Percentiles rank a stretch among this genome's conserved stretches.
Conservation (phyloP, 1,140 invertebrate species). For the Rhagoletis pomonella region DNA sequence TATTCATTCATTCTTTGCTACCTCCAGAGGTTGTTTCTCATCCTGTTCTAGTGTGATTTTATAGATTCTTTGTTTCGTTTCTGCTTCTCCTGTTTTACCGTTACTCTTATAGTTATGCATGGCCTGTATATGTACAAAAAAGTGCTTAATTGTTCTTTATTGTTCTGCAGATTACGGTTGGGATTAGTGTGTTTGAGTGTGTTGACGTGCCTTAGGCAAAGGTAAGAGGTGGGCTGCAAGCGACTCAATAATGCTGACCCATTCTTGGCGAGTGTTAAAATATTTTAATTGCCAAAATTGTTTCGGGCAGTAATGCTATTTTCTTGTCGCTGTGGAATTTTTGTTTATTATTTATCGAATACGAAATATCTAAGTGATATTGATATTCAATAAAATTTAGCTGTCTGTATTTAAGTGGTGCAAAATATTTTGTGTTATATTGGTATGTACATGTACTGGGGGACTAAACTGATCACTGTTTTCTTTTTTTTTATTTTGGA, state of each 20-base stretch:
- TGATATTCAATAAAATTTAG: neutral
- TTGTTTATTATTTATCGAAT: slow-evolving; percentile 7
- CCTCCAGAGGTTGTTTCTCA: too few relatives aligned
- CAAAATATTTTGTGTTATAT: too few relatives aligned
- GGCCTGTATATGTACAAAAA: neutral
- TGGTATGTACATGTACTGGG: too few relatives aligned
- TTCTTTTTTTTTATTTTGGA: too few relatives aligned
- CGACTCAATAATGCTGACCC: neutral
- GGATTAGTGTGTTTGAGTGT: slow-evolving; percentile 18
- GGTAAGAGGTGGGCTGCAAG: neutral
- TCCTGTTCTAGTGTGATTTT: neutral
- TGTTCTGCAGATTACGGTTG: slow-evolving; percentile 15
- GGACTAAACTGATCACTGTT: too few relatives aligned
- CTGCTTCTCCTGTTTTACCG: neutral
- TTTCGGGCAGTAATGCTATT: neutral
- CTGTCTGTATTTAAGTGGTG: too few relatives aligned
- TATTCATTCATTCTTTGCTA: neutral
- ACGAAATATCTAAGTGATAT: neutral
- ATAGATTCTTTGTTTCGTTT: neutral
- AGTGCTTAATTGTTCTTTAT: slow-evolving; percentile 38
- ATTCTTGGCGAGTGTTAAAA: neutral
- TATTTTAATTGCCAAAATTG: slow-evolving; percentile 16
- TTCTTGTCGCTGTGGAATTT: neutral
- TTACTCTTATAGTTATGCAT: neutral
- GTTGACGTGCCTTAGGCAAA: neutral